Conservation (phyloP, 1,140 invertebrate species). For the Chironomus tepperi region DNA sequence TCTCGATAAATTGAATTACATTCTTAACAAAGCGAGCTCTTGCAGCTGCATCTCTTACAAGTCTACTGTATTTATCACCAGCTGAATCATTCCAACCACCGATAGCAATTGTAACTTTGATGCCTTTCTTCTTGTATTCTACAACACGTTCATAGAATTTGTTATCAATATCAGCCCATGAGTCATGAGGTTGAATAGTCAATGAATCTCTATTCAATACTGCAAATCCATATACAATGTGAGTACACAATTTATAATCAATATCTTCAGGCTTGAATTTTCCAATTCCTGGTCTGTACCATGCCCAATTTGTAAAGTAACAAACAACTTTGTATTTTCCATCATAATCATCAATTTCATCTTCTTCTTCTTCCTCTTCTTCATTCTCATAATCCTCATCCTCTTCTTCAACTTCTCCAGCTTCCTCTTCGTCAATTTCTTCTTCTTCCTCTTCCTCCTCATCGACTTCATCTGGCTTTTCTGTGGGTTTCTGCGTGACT, state of each 20-base stretch:
- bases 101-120: slow-evolving; percentile 75
- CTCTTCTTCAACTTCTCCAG: slow-evolving; percentile 31
- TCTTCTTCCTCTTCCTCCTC: slow-evolving; percentile 27
- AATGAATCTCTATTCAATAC: slow-evolving; percentile 67
- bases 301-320: slow-evolving; percentile 91
- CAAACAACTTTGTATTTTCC: slow-evolving; percentile 61
- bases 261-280: slow-evolving; percentile 77
- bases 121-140: slow-evolving; percentile 59
- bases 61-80: slow-evolving; percentile 74
- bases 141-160: slow-evolving; percentile 78
- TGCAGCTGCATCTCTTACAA: slow-evolving; percentile 63
- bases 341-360: slow-evolving; percentile 29
- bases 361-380: slow-evolving; percentile 27
- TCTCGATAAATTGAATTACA: slow-evolving; percentile 64
- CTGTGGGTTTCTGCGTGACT: slow-evolving; percentile 27
- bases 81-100: slow-evolving; percentile 87
- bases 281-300: slow-evolving; percentile 72
- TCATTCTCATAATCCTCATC: slow-evolving; percentile 20
- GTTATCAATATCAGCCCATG: slow-evolving; percentile 81
- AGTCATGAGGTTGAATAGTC: slow-evolving; percentile 75
- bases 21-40: slow-evolving; percentile 65
- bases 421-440: slow-evolving; percentile 27
- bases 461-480: slow-evolving; percentile 27
- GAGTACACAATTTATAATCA: slow-evolving; percentile 75
- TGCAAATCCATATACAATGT: slow-evolving; percentile 87